Evolutionary conservation across 2,113 vertebrate species (phyloP).

Genomic region (Nymphicus hollandicus): DNA sequence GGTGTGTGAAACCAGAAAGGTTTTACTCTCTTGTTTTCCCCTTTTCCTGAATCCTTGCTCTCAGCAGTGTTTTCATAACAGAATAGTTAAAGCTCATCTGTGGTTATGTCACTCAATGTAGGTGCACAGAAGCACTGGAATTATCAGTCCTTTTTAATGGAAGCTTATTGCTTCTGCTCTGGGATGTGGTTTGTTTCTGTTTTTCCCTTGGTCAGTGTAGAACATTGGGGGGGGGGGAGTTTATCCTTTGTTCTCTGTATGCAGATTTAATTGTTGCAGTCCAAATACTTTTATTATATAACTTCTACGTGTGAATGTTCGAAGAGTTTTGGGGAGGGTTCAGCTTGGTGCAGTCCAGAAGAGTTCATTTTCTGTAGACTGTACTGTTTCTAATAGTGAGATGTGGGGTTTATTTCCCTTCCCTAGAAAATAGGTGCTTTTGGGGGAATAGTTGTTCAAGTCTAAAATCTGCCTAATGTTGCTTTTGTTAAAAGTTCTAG

Average conservation of each 20-base stretch:
- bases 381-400: background rate
- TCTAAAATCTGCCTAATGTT: background rate
- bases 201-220: background rate
- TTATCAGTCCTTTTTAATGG: background rate
- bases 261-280: background rate
- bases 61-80: background rate
- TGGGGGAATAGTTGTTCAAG: background rate
- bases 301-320: background rate
- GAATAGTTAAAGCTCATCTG: background rate
- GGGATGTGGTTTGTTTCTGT: background rate
- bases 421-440: background rate
- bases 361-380: background rate
- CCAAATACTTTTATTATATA: background rate
- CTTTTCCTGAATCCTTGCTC: background rate
- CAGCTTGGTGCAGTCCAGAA: background rate
- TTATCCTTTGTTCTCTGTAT: background rate
- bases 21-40: background rate
- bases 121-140: background rate
- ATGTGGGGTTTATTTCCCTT: background rate
- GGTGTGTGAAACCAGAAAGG: background rate
- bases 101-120: background rate
- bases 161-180: background rate
- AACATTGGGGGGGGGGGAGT: fast-evolving
- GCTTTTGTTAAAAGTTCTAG: background rate
- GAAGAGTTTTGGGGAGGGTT: background rate